phyloP scores from a whole-genome alignment of 2,888 invertebrate species.

The Agonum fuliginosum region DNA sequence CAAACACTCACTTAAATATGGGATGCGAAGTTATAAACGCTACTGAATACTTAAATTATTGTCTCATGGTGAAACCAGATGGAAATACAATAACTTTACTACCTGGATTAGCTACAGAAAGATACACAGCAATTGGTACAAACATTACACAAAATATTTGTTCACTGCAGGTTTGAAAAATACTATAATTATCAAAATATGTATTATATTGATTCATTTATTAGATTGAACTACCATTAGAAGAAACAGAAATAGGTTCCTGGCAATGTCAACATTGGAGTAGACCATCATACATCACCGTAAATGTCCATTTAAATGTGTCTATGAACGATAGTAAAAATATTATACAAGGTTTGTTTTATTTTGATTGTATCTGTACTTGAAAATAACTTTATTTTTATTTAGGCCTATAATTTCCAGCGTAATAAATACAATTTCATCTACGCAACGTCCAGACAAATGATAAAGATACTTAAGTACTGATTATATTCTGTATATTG shows the following conservation, averaged over 20 bases:
- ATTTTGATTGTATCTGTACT: background rate
- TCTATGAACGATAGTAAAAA: background rate
- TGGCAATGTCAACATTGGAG: conserved; percentile 35
- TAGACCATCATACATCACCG: too few relatives aligned
- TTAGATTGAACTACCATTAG: conserved; percentile 38
- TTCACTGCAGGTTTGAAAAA: conserved; percentile 35
- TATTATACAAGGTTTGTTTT: background rate
- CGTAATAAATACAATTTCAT: background rate
- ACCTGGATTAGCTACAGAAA: conserved; percentile 26
- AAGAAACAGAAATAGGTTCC: conserved; percentile 26
- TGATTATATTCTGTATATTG: too few relatives aligned
- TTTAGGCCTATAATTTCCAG: conserved; percentile 13
- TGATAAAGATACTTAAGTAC: too few relatives aligned
- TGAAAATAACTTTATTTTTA: too few relatives aligned
- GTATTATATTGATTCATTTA: background rate
- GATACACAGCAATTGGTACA: conserved; percentile 33
- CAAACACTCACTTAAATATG: conserved; percentile 2
- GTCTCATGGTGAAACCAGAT: conserved; percentile 42
- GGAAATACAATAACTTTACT: background rate
- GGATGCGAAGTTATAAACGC: conserved; percentile 43
- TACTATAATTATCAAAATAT: background rate
- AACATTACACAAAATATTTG: background rate
- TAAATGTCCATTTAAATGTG: conserved; percentile 28
- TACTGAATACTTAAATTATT: conserved; percentile 1
- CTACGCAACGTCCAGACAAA: conserved; percentile 22